Percentiles rank a stretch among this genome's conserved stretches.
Evolutionary conservation across 2,888 invertebrate genomes (phyloP).

Genomic region (Melanargia galathea): DNA sequence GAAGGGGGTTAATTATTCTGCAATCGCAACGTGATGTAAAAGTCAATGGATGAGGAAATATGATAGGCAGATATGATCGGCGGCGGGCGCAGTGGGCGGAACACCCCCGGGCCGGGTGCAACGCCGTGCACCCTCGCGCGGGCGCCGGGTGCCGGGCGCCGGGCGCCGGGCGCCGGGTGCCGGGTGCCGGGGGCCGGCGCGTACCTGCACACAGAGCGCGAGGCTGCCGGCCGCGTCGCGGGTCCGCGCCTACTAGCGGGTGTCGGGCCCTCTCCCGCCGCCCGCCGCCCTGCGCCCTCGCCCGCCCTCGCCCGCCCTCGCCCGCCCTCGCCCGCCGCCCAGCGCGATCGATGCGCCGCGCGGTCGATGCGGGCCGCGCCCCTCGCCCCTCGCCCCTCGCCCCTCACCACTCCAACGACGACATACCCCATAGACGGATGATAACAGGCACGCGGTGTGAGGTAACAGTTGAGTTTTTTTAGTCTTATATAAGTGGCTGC

Average conservation of each 20-base stretch:
- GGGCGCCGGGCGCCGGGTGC: slow-evolving; percentile 48
- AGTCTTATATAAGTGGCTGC: too few species aligned
- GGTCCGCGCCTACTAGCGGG: slow-evolving; percentile 50
- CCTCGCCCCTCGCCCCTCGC: background rate
- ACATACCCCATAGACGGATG: too few species aligned
- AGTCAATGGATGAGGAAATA: slow-evolving; percentile 1
- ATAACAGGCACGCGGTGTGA: too few species aligned
- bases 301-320: slow-evolving; percentile 49
- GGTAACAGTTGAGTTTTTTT: too few species aligned
- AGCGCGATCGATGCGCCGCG: slow-evolving; percentile 11
- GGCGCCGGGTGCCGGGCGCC: too few species aligned
- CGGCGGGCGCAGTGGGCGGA: background rate
- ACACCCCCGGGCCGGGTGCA: slow-evolving; percentile 46
- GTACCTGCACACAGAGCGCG: slow-evolving; percentile 46
- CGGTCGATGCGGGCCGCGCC: background rate
- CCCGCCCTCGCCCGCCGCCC: slow-evolving; percentile 44
- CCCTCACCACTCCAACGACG: too few species aligned
- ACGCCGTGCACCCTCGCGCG: slow-evolving; percentile 48
- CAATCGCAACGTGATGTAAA: background rate
- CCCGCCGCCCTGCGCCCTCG: slow-evolving; percentile 51
- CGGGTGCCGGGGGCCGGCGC: too few species aligned
- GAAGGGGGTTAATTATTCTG: background rate
- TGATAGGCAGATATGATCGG: background rate
- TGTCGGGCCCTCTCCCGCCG: slow-evolving; percentile 73
- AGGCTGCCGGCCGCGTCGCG: slow-evolving; percentile 46